Base-by-base conservation (phyloP, 2,797 vertebrate genomes). In the Otolemur crassicaudatus region DNA sequence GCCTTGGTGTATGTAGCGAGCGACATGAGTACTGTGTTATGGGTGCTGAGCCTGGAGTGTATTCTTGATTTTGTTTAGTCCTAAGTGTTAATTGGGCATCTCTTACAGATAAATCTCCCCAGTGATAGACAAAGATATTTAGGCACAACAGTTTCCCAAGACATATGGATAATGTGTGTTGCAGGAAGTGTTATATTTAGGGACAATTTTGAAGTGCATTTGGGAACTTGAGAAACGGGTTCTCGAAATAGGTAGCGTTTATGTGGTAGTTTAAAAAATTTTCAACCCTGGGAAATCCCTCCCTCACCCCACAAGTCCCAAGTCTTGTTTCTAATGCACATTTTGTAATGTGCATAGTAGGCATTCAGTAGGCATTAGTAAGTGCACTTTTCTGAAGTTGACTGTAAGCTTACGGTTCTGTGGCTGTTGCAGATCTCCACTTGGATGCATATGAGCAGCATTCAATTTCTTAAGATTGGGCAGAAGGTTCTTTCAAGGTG, bases 61-160 rank as follows among this genome's bases (percentile, higher is more conserved):
- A 63, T 53, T 95, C 76, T 95, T 75, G 13, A 27, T 97, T 91
- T 96, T 77, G 56, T 89, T 77, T 87, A 91, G 77, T 60, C 49
- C 3, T 69, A 8, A 61, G 56, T 72, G 29, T 90, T 80, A 73
- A 22, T 40, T 70, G 76, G 43, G 19, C 12, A 37, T 70, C 67
- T 94, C 58, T 96, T 61, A 90, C 34, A 75, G 82, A n/a, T 5
- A 9, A 69, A 58, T 60, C 60, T 82, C 76, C 70, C 37, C 27
- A 46, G 46, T 77, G 40, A 58, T 49, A 81, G 60, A 46, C 49
- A 80, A 69, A 81, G 65, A 92, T 77, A 67, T 61, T 87, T 87
- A 75, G 93, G 40, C 49, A 11, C 7, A 43, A 2, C 56, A 67
- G 34, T 58, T n/a, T 8, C 40, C 22, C 19, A 63, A 89, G 29